A percentile compares a stretch with the other conserved stretches of the same genome.
These are phyloP conservation scores for Entelurus aequoreus DNA, from an alignment of 2,113 vertebrate species.

Conservation along the genomic window DNA sequence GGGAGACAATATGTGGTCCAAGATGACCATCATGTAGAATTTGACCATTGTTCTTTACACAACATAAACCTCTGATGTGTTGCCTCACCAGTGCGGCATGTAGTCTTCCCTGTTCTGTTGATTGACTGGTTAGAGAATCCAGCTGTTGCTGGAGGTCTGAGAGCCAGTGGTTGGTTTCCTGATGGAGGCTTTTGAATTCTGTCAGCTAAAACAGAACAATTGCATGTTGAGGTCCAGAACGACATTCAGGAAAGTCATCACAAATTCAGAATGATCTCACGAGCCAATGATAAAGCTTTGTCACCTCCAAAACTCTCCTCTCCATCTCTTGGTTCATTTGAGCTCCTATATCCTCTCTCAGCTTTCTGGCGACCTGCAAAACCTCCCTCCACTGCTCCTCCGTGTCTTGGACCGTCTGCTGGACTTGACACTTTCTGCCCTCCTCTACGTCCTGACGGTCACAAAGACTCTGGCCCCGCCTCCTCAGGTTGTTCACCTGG, in stretches of 20 bases:
- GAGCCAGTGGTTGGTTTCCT: neutral
- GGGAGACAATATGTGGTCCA: too few species aligned
- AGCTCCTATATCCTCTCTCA: neutral
- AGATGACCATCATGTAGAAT: neutral
- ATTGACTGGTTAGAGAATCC: neutral
- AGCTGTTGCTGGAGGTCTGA: neutral
- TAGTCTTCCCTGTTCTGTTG: neutral
- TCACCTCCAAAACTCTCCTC: neutral
- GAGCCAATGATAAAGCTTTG: neutral
- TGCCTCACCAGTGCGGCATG: neutral
- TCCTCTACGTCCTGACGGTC: neutral
- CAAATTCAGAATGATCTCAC: neutral
- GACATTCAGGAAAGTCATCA: neutral
- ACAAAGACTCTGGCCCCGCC: slow-evolving; percentile 1
- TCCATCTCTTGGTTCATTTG: neutral
- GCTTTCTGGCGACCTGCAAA: neutral
- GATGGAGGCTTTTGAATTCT: neutral
- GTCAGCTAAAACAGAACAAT: neutral
- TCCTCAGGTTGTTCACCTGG: slow-evolving; percentile 9
- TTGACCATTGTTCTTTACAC: neutral
- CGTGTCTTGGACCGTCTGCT: neutral
- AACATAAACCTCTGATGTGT: neutral
- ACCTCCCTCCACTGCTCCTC: slow-evolving; percentile 2
- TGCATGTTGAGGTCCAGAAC: neutral
- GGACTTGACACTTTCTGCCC: neutral